Base-by-base conservation (phyloP, 2,113 vertebrate genomes). In the Callocephalon fimbriatum region DNA sequence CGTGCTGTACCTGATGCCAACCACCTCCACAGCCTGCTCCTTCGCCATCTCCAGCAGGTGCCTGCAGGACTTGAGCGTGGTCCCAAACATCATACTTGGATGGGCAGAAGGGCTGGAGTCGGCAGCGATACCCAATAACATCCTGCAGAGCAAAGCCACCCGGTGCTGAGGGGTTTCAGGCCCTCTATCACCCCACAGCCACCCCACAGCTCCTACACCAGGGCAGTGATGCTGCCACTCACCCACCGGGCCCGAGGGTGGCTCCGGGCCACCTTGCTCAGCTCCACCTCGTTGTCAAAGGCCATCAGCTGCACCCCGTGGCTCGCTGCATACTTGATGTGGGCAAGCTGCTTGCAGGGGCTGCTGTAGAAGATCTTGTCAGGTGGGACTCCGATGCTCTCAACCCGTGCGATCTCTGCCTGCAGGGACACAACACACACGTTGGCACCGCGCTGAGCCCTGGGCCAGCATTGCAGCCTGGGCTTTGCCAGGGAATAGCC, bases 251-350 rank as follows among this genome's bases (percentile, higher is more conserved):
- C 98, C 61, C 32, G 93, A 22, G 98, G 98, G 91, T 98, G 97
- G 91, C 67, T 98, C 94, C 95, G 97, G 47, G 95, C 98, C 90
- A 98, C 98, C 91, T 99, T 99, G 72, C 90, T 96, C 19, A 99
- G 97, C 95, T 99, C 98, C 96, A 98, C 96, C 92, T 98, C 97
- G 1, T 98, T 98, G 96, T 98, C 98, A 2, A 99, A 98, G 80
- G 98, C 96, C 98, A 98, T 98, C 93, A 98, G 96, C 74, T 12
- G 92, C 82, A 99, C 97, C 2, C 98, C 97, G 0, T 67, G 97
- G 81, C 65, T 93, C 63, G 98, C 98, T 4, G 98, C 98, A 0
- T 98, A 95, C 77, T 89, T 98, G 96, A 98, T 95, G 92, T 98
- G 98, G 81, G 98, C 97, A 1, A 97, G 84, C 94, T 98, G 98